Percentiles rank a stretch among this genome's conserved stretches.
phyloP scores from a whole-genome alignment of 2,113 vertebrate genomes.

The Gymnobelideus leadbeateri region DNA sequence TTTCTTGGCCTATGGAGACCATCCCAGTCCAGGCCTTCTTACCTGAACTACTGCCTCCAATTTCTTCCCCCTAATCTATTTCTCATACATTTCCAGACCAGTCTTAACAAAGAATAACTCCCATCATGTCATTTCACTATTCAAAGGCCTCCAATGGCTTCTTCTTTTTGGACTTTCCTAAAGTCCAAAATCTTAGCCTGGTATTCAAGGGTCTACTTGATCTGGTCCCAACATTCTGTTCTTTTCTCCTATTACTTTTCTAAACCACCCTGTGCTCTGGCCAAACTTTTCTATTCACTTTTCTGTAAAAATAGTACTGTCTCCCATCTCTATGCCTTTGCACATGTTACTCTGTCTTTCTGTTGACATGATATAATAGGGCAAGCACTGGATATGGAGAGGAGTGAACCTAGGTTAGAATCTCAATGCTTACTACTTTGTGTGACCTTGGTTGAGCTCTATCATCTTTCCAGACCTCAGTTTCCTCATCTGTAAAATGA shows the following conservation, averaged over 20 bases:
- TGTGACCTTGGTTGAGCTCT: background rate
- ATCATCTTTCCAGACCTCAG: background rate
- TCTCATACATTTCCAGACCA: background rate
- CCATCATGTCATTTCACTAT: background rate
- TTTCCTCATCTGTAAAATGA: background rate
- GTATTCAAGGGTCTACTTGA: background rate
- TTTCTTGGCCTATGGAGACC: background rate
- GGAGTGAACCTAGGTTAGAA: background rate
- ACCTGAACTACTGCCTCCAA: background rate
- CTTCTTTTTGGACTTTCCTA: background rate
- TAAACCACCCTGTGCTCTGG: background rate
- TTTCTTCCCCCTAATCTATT: background rate
- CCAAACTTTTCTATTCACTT: background rate
- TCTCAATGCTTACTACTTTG: background rate
- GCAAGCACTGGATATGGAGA: background rate
- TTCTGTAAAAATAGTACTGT: background rate
- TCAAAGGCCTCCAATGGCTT: background rate
- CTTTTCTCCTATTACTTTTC: background rate
- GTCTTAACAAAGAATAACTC: background rate
- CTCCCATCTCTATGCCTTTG: background rate
- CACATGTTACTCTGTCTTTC: background rate
- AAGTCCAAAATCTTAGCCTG: background rate
- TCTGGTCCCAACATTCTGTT: background rate
- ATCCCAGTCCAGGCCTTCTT: background rate
- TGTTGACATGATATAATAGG: background rate